Evolutionary conservation across 2,113 vertebrate species (phyloP).

Genomic region (Malurus elegans): DNA sequence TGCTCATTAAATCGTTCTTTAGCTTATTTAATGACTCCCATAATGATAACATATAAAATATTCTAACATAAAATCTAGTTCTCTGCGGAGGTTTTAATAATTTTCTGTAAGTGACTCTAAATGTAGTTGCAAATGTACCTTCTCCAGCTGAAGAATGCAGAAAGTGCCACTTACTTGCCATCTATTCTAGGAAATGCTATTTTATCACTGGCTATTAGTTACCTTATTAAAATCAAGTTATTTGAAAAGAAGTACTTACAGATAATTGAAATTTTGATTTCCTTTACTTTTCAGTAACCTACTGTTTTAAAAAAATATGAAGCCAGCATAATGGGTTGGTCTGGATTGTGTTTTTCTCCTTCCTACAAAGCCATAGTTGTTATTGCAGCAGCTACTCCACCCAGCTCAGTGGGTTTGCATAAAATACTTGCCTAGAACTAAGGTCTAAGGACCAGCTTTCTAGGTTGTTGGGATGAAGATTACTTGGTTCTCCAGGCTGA

Average conservation of each 20-base stretch:
- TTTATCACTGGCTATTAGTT: not conserved
- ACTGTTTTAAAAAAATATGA: not conserved
- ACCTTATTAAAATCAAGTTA: not conserved
- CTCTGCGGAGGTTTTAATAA: not conserved
- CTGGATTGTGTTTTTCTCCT: not conserved
- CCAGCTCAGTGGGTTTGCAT: not conserved
- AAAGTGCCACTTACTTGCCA: not conserved
- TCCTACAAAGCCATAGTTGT: not conserved
- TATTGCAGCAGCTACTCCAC: not conserved
- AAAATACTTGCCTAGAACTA: not conserved
- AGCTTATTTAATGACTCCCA: not conserved
- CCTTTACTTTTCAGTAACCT: not conserved
- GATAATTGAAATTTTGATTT: not conserved
- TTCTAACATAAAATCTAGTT: not conserved
- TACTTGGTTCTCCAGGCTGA: not conserved
- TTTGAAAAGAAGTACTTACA: not conserved
- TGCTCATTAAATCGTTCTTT: not conserved
- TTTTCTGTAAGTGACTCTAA: not conserved
- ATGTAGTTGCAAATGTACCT: not conserved
- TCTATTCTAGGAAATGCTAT: not conserved
- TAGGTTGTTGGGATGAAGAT: not conserved
- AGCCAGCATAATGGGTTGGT: not conserved
- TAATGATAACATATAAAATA: not conserved
- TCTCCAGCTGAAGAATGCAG: not conserved
- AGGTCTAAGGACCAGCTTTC: not conserved